Base-by-base conservation (phyloP, 2,888 invertebrate species). In the Griposia aprilina region DNA sequence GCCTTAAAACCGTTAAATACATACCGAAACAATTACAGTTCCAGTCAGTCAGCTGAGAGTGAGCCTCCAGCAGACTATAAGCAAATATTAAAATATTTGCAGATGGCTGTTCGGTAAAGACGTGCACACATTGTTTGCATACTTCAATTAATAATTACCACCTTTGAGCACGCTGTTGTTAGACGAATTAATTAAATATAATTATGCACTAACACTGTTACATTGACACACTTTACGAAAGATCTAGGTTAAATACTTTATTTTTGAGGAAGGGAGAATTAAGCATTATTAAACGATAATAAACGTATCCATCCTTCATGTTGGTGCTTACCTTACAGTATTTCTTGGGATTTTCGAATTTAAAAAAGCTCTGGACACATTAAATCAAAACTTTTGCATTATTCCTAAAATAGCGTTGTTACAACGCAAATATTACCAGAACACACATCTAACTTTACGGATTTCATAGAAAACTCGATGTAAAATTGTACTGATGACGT, bases 61-160 rank as follows among this genome's bases (percentile, higher is more conserved):
- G 15, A 59, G 59, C 8, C 45, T 69, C 17, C 81, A 59, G n/a
- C 63, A 74, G 74, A 81, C 80, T 81, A 63, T 59, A 8, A 50
- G n/a, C 26, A 41, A 63, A 80, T 67, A 60, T 55, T 60, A 30
- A 30, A 50, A 68, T 74, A 59, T n/a, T 17, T 23, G 7, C 50
- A 36, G 63, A 55, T 41, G 7, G 15, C 66, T 50, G n/a, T 5
- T n/a, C 10, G 17, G 41, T 59, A 20, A 48, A n/a, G 20, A 20
- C 41, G n/a, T 62, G 55, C 30, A 36, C 41, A 30, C 20, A 59
- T 65, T 69, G 45, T 63, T 65, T 30, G 36, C 50, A 26, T 26
- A 45, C 60, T 73, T 55, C 26, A 23, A 45, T 50, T 17, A 41
- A 7, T 55, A 26, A 66, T 57, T 26, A 20, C 11, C 20, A 15